Evolutionary conservation across 2,888 invertebrate species (phyloP).

Genomic region (Noctua fimbriata): DNA sequence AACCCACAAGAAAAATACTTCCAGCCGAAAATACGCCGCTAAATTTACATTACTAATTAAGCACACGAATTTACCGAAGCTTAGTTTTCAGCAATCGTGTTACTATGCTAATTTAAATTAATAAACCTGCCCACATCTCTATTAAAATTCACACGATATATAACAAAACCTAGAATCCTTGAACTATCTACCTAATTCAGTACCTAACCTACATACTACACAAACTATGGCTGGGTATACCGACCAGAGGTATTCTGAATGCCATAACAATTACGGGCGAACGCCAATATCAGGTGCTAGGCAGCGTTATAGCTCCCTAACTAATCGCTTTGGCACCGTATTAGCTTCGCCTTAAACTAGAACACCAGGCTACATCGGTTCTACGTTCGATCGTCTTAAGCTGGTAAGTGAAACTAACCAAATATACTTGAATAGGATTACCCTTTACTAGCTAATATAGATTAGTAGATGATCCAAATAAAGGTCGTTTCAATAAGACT

Average conservation of each 20-base stretch:
- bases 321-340: slow-evolving; percentile 58
- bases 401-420: slow-evolving; percentile 14
- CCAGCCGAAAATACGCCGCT: neutral
- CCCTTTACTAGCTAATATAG: neutral
- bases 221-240: neutral
- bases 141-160: neutral
- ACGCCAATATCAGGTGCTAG: slow-evolving; percentile 58
- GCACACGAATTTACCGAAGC: neutral
- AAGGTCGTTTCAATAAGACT: neutral
- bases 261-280: slow-evolving; percentile 52
- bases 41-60: neutral
- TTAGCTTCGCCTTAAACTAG: slow-evolving; percentile 48
- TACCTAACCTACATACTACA: neutral
- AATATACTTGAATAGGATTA: slow-evolving; percentile 18
- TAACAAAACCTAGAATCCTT: neutral
- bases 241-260: slow-evolving; percentile 39
- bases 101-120: neutral
- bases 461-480: neutral
- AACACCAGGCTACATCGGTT: slow-evolving; percentile 19
- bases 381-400: slow-evolving; percentile 19
- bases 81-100: neutral
- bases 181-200: neutral
- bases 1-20: neutral
- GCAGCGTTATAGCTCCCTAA: slow-evolving; percentile 37
- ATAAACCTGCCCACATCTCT: neutral